These are phyloP conservation scores for Ochropacha duplaris DNA, from an alignment of 2,888 invertebrate species.

Conservation along the genomic window DNA sequence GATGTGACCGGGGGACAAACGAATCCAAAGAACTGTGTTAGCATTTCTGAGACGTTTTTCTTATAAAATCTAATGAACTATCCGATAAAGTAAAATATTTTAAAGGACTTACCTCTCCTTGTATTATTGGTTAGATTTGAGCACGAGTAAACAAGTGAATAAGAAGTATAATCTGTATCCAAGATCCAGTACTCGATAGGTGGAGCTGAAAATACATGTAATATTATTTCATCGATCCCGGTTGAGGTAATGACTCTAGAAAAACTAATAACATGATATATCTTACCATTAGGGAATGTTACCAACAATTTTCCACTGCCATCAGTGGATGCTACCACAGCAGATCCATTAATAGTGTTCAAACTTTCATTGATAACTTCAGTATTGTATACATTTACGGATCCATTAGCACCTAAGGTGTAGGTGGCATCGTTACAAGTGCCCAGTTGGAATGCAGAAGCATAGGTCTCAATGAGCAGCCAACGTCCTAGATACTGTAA, in stretches of 20 bases:
- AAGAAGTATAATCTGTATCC: constrained; percentile 85
- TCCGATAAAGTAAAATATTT: too few relatives aligned
- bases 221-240: constrained; percentile 66
- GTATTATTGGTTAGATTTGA: constrained; percentile 46
- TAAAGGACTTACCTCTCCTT: constrained; percentile 50
- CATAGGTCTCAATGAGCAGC: constrained; percentile 20
- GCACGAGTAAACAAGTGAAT: constrained; percentile 86
- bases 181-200: constrained; percentile 82
- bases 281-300: constrained; percentile 56
- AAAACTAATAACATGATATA: constrained; percentile 55
- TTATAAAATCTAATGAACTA: too few relatives aligned
- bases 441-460: constrained; percentile 21
- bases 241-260: too few relatives aligned
- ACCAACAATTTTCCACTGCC: constrained; percentile 79
- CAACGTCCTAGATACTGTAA: constrained; percentile 14
- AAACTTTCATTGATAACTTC: constrained; percentile 62
- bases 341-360: constrained; percentile 73
- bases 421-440: constrained; percentile 24
- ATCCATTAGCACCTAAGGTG: constrained; percentile 18
- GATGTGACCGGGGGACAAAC: too few relatives aligned
- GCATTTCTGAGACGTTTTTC: too few relatives aligned
- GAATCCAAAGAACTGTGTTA: too few relatives aligned
- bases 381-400: constrained; percentile 36
- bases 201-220: constrained; percentile 35
- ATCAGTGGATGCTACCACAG: constrained; percentile 53